Percentiles rank a stretch among this genome's conserved stretches.
Conservation (phyloP, 2,888 invertebrate genomes). For the Prenolepis imparis region DNA sequence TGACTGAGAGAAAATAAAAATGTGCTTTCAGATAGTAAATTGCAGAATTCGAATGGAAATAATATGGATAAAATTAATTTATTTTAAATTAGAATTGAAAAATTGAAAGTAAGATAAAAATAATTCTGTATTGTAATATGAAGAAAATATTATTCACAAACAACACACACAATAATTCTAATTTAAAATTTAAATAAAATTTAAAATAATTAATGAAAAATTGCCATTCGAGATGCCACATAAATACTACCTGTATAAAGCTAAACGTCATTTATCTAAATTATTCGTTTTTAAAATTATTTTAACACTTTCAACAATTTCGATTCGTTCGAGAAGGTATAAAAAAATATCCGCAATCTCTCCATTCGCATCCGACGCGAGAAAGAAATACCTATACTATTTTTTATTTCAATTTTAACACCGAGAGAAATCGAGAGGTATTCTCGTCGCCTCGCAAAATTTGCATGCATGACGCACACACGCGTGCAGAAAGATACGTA, state of each 20-base stretch:
- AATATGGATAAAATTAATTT: neutral
- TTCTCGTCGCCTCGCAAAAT: neutral
- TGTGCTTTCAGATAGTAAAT: neutral
- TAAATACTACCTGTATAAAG: too few species aligned
- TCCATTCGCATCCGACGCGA: neutral
- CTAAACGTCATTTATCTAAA: neutral
- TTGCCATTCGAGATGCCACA: too few species aligned
- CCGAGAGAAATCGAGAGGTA: neutral
- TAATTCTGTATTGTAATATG: neutral
- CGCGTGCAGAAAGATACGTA: neutral
- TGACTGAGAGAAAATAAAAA: neutral
- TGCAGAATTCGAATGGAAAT: neutral
- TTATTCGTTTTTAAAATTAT: neutral
- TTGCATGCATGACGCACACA: neutral
- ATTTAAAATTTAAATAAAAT: too few species aligned
- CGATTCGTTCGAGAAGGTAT: neutral
- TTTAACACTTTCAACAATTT: neutral
- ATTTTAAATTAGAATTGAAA: neutral
- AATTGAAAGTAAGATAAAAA: neutral
- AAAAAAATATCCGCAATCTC: neutral
- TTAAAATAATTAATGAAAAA: too few species aligned
- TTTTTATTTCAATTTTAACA: constrained; percentile 1
- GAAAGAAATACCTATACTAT: neutral
- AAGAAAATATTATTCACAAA: neutral
- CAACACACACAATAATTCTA: too few species aligned